Base-by-base conservation (phyloP, 53 echinoderm and acorn worm species). In the Zoroaster sp. region DNA sequence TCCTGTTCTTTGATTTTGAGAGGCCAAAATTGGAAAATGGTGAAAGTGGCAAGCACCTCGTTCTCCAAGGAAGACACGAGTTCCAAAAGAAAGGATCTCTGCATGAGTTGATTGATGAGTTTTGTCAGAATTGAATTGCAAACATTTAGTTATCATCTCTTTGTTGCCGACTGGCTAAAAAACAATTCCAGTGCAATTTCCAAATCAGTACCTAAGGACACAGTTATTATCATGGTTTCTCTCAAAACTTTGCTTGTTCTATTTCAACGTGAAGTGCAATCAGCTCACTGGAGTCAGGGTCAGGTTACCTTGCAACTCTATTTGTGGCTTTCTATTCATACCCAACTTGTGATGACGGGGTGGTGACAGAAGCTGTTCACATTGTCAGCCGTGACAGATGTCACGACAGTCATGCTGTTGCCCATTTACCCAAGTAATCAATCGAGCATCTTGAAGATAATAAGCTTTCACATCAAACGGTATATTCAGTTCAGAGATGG, bases 401-500 rank as follows among this genome's bases (percentile, higher is more conserved):
- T 44, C 75, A 75, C 28, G 75, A 75, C 28, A 74, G 75, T 14
- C 33, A 75, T 75, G 75, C 75, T 25, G 75, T 75, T 14, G 75
- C 75, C 75, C 35, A 35, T 45, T 75, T 14, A 37, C 38, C 17
- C 10, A 75, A 37, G 11, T 36, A 75, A 37, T 75, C 45, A 5
- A 37, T 32, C 75, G 44, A 9, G n/a, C 75, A 75, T 10, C 14
- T 75, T 37, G 38, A 28, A 21, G 75, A 75, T 75, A n/a, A 36
- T 10, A 75, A 75, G n/a, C 37, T 75, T 35, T 2, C 23, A n/a
- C 31, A 17, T 75, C 33, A 35, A 75, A 37, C 47, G 28, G 47
- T 31, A 37, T 10, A 77, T 89, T 1, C 43, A 76, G 69, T 89
- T 89, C 47, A 76, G 20, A 1, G 89, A 89, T 43, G 89, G 89